Evolutionary conservation across 2,888 invertebrate species (phyloP), one percentile per base, ranked within the genome.

Genomic region (Drosophila meridiana): DNA sequence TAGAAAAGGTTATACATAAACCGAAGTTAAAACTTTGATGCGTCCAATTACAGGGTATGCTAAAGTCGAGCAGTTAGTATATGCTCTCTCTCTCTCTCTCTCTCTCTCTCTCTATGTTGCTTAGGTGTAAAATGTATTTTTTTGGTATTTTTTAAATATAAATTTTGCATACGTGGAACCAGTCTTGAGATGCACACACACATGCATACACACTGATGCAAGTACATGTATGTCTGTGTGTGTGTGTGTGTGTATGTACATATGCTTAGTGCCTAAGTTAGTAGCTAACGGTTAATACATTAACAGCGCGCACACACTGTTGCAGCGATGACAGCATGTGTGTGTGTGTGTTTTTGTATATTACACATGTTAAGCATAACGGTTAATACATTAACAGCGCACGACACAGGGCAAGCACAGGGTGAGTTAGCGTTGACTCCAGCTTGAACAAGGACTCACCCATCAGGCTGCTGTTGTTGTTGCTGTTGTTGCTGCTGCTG

Each of bases 361-460:
- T 26, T 20, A 13, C 38, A 28, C 42, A 14, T 52, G 20, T 52
- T 7, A 20, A 48, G 47, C 47, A 69, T 68, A 53, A 58, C 38
- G 67, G 81, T 88, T 88, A 84, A 67, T 60, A 64, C 75, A 73
- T 68, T n/a, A 72, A 73, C 68, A 78, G 76, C 68, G 67, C 67
- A 73, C 77, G 69, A 66, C 61, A 77, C 71, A 70, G 20, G 67
- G 30, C 26, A 67, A 47, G 58, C 28, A 45, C 64, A 63, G 20
- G 20, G 1, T 36, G 7, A 36, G 73, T 58, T 67, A 58, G 36
- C 57, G 60, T 57, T 45, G 60, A 76, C 76, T 58, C 71, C 61
- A 42, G 62, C 61, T 56, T 70, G 73, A 71, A 73, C 71, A 61
- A 65, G 53, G 65, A 94, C 94, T 94, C 93, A 94, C 94, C 94